Evolutionary conservation across 2,797 vertebrate genomes (phyloP).

Genomic region (Tapera naevia): DNA sequence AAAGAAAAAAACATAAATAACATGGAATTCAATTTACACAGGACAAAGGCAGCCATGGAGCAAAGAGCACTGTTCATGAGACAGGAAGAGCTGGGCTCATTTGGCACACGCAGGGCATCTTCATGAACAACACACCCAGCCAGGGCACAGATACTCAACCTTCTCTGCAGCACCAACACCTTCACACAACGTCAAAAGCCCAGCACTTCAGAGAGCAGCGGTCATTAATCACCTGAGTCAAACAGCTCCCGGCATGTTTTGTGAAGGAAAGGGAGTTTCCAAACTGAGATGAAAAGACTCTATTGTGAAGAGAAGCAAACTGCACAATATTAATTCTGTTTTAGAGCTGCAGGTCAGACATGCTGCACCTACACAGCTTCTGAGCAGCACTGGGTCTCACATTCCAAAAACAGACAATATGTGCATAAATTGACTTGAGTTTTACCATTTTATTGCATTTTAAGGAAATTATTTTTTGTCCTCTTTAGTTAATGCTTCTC

Average conservation of each 20-base stretch:
- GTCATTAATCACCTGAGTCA: slow-evolving; percentile 27
- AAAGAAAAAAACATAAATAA: background rate
- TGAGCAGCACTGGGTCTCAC: background rate
- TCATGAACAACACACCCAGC: background rate
- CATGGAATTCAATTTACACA: background rate
- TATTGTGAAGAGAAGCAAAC: background rate
- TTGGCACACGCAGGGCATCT: background rate
- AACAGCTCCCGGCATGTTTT: background rate
- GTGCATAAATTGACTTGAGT: background rate
- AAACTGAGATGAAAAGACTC: slow-evolving; percentile 38
- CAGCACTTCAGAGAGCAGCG: slow-evolving; percentile 27
- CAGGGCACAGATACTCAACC: background rate
- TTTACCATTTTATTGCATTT: background rate
- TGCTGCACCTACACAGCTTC: slow-evolving; percentile 9
- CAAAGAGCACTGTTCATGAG: background rate
- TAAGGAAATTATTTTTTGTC: background rate
- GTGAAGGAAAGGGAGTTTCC: slow-evolving; percentile 37
- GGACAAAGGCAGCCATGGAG: background rate
- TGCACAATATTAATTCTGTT: background rate
- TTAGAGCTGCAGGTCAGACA: slow-evolving; percentile 14
- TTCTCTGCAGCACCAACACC: slow-evolving; percentile 17
- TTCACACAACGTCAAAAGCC: slow-evolving; percentile 16
- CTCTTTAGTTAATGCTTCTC: background rate
- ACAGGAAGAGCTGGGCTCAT: background rate
- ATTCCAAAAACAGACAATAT: background rate